Conservation (phyloP, 2,888 invertebrate genomes). For the Himalopsyche kuldschensis region DNA sequence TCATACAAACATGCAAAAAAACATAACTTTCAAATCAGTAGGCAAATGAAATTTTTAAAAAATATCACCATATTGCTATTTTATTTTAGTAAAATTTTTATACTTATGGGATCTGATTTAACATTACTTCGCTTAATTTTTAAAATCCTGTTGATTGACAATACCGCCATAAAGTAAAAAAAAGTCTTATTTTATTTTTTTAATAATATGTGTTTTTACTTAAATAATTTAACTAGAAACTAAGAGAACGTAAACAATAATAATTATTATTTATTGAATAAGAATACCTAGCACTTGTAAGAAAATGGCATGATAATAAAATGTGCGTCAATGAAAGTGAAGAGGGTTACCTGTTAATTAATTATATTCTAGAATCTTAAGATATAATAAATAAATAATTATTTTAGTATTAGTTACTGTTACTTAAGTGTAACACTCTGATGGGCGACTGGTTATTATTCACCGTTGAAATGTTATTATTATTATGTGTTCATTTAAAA, state of each 20-base stretch:
- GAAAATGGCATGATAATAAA: neutral
- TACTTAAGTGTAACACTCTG: constrained; percentile 19
- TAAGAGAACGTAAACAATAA: neutral
- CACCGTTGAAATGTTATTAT: constrained; percentile 35
- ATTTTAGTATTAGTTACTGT: constrained; percentile 2
- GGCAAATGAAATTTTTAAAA: no score
- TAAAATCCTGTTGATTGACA: no score
- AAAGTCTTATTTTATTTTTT: no score
- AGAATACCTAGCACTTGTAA: neutral
- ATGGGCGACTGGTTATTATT: constrained; percentile 33
- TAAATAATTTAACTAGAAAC: neutral
- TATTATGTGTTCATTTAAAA: constrained; percentile 35
- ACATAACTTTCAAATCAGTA: no score
- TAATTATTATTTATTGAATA: neutral
- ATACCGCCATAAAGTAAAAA: no score
- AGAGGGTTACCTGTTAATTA: neutral
- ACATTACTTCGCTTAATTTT: no score
- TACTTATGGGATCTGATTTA: no score
- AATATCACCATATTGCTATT: no score
- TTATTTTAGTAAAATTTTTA: no score
- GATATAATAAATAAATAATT: neutral
- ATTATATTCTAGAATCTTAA: neutral
- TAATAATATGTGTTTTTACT: no score
- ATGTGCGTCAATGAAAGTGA: neutral
- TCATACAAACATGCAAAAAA: no score